Evolutionary conservation across 2,888 invertebrate genomes (phyloP), one percentile per base, ranked within the genome.

Genomic region (Malthinus flaveolus): DNA sequence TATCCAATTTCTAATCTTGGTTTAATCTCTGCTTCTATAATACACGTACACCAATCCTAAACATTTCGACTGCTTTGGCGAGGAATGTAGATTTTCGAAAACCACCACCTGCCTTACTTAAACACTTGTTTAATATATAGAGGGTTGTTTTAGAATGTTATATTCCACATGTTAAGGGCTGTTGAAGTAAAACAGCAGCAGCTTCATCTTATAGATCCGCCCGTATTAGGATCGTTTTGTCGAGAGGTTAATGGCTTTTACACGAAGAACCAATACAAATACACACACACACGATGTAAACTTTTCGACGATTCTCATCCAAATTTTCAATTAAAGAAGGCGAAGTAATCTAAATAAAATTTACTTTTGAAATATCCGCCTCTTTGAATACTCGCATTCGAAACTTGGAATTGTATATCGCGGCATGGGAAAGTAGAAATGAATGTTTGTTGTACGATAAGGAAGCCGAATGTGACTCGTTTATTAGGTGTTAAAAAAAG

Each of bases 31-130:
- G 15, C 34, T 39, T 33, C 48, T 23, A 23, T n/a, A n/a, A n/a
- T 23, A 23, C 23, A 23, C 23, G 39, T 48, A 34, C 48, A 37
- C 56, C 39, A 46, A 45, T 44, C 45, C 39, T 12, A 49, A 49
- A 49, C 44, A 35, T 32, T 34, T 32, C 11, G 49, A 45, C 49
- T 46, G 56, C 33, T 45, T 32, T 32, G 10, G 39, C 42, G 42
- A 54, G 39, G 31, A 48, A 33, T 37, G 7, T 23, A 46, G 4
- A 55, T 49, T 35, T 42, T 32, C 13, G 33, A 44, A 9, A 32
- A 23, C 42, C 36, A 36, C 49, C 56, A 56, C 56, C 56, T 56
- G 56, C 49, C 45, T 56, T 56, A n/a, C 56, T 46, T 56, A 56
- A 56, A 56, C 49, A 56, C 49, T 56, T 54, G 54, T 32, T 46